Base-by-base conservation (phyloP, 2,113 vertebrate genomes). In the Carassius gibelio region DNA sequence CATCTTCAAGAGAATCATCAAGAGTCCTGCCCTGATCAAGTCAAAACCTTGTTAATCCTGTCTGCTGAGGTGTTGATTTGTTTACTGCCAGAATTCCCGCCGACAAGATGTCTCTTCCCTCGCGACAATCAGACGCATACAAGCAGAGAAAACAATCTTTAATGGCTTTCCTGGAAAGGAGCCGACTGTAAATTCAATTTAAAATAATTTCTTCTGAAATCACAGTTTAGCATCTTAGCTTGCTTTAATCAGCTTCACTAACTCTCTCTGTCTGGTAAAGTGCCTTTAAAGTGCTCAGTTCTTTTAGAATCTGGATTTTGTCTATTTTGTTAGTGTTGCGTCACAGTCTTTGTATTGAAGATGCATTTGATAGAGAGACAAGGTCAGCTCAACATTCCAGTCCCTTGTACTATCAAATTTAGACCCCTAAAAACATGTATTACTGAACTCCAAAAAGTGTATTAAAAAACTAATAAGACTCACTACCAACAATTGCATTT, bases 371-470 rank as follows among this genome's bases (percentile, higher is more conserved):
- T 85, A 84, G 52, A 79, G 48, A 26, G 71, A 50, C 62, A 19
- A 78, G 61, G 48, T 52, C 36, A 42, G 42, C 11, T n/a, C 62
- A 62, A 81, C 61, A 61, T 82, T 87, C 80, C 79, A 57, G 61
- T 59, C 45, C 66, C 8, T 80, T 62, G 64, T 82, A 77, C 48
- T 62, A 71, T 17, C 15, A 86, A 87, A 84, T 75, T 68, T 84
- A 85, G 81, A 81, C 68, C 69, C 78, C 84, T 88, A 75, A 90
- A 81, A 87, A 85, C 13, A 72, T 84, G 89, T 90, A 90, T 90
- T 85, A 89, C 75, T 76, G 17, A 11, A 75, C 64, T 89, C 88
- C 89, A 90, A 86, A 91, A 92, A 88, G 55, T 21, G 59, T 88
- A 90, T 89, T 90, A 90, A 87, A 84, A 80, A 84, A 89, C 52